Conservation (phyloP, 2,113 vertebrate species). For the Chloropsis cyanopogon region DNA sequence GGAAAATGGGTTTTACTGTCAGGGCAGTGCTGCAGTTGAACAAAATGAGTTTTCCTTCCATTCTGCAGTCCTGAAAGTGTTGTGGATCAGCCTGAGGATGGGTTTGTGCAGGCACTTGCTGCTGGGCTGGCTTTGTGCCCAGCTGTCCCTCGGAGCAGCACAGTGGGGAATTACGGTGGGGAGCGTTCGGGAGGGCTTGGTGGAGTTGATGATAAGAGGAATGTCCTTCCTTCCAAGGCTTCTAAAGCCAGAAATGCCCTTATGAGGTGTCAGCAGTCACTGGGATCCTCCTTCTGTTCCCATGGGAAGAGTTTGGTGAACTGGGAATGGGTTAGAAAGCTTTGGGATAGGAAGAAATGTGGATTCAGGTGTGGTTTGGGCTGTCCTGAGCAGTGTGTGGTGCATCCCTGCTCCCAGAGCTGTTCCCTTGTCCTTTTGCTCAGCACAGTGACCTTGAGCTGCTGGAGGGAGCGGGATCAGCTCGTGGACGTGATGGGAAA, state of each 20-base stretch:
- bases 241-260: background rate
- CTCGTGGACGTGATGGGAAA: background rate
- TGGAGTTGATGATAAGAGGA: rapidly evolving
- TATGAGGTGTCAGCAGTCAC: rapidly evolving
- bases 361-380: background rate
- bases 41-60: background rate
- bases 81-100: background rate
- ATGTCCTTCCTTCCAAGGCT: background rate
- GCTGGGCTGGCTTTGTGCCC: background rate
- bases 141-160: background rate
- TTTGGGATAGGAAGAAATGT: background rate
- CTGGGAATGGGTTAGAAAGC: background rate
- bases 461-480: background rate
- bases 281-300: background rate
- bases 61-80: background rate
- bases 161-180: rapidly evolving
- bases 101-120: background rate
- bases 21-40: background rate
- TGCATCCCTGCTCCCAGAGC: background rate
- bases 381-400: background rate
- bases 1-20: background rate
- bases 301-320: background rate
- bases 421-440: background rate
- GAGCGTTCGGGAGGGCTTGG: background rate
- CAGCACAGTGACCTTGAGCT: background rate